Conservation (phyloP, 2,113 vertebrate species). For the Choloepus hoffmanni region DNA sequence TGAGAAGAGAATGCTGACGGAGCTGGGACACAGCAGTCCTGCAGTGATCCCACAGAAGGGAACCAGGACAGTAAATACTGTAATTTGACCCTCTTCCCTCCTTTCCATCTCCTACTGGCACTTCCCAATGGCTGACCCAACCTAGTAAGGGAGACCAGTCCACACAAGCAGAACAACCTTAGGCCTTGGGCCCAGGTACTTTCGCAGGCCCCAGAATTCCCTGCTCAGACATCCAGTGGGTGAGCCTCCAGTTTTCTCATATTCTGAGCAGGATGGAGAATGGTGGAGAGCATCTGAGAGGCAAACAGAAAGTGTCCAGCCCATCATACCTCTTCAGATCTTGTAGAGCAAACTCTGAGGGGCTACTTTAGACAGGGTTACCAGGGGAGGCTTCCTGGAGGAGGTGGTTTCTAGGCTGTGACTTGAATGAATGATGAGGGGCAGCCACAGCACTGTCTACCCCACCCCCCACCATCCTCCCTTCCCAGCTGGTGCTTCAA, state of each 20-base stretch:
- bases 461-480: not conserved
- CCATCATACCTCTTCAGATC: not conserved
- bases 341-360: not conserved
- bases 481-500: slow-evolving; percentile 80
- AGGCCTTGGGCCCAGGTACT: not conserved
- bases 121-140: not conserved
- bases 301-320: no score
- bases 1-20: not conserved
- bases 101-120: not conserved
- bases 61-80: not conserved
- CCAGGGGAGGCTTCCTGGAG: not conserved
- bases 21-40: not conserved
- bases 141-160: not conserved
- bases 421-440: not conserved
- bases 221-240: not conserved
- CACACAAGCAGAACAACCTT: not conserved
- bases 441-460: not conserved
- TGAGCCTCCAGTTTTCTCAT: not conserved
- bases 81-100: not conserved
- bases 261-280: not conserved
- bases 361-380: not conserved
- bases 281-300: not conserved
- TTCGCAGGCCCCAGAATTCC: not conserved
- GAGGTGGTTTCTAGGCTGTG: slow-evolving; percentile 6
- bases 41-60: not conserved